phyloP scores from a whole-genome alignment of 2,113 vertebrate species.

The Sylvia atricapilla region DNA sequence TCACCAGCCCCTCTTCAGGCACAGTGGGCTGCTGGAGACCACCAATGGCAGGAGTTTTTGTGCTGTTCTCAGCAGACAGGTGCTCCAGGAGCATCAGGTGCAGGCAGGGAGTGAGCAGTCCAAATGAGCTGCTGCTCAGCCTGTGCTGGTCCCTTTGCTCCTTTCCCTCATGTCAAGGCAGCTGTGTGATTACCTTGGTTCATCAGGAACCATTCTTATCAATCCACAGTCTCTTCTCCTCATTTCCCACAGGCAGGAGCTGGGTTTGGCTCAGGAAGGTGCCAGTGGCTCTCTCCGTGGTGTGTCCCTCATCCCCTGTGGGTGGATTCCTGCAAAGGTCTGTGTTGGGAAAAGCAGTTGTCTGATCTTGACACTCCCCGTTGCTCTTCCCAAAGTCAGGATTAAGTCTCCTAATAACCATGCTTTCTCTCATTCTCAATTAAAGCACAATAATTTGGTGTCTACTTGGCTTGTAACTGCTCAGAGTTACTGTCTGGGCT shows the following conservation, averaged over 20 bases:
- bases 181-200: neutral
- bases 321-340: fast-evolving
- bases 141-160: neutral
- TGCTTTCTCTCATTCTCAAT: neutral
- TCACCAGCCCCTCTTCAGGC: fast-evolving
- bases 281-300: neutral
- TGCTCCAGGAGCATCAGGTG: fast-evolving
- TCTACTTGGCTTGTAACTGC: neutral
- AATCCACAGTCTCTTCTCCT: neutral
- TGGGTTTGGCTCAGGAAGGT: neutral
- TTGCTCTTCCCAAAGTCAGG: neutral
- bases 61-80: neutral
- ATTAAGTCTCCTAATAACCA: neutral
- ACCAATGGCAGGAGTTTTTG: neutral
- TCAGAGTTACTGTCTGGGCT: neutral
- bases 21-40: fast-evolving
- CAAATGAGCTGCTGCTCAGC: neutral
- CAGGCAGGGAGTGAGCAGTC: neutral
- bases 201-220: neutral
- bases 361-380: neutral
- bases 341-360: neutral
- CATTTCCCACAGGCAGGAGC: fast-evolving
- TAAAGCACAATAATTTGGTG: neutral
- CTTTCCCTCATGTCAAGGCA: neutral
- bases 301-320: neutral